Conservation (phyloP, 2,113 vertebrate species). For the Rhea pennata region DNA sequence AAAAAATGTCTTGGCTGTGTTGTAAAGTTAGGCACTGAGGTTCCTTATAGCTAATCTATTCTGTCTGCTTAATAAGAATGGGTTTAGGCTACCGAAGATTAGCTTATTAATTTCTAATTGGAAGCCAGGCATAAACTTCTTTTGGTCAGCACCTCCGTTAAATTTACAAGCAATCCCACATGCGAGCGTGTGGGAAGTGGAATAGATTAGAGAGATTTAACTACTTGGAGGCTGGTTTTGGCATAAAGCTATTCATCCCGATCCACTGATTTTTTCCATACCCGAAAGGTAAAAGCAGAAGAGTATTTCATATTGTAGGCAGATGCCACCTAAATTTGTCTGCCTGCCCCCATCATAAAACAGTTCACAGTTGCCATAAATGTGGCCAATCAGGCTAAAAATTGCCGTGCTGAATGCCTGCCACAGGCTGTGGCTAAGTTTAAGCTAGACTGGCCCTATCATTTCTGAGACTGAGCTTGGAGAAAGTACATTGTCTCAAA, state of each 20-base stretch:
- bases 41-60: neutral
- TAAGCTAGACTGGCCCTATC: neutral
- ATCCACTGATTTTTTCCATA: neutral
- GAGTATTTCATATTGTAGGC: neutral
- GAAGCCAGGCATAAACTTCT: slow-evolving; percentile 1
- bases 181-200: neutral
- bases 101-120: neutral
- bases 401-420: neutral
- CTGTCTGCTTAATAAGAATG: neutral
- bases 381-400: neutral
- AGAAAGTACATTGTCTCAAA: neutral
- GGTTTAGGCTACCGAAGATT: neutral
- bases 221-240: neutral
- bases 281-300: neutral
- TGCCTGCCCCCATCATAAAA: neutral
- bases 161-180: slow-evolving; percentile 12
- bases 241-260: neutral
- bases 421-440: neutral
- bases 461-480: neutral
- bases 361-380: neutral
- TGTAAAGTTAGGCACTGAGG: neutral
- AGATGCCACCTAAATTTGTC: neutral
- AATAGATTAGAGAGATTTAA: slow-evolving; percentile 2
- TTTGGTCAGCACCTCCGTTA: slow-evolving; percentile 22
- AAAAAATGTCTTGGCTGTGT: neutral